phyloP scores from a whole-genome alignment of 2,888 invertebrate species.

The Pseudococcus jackbeardsleyi region DNA sequence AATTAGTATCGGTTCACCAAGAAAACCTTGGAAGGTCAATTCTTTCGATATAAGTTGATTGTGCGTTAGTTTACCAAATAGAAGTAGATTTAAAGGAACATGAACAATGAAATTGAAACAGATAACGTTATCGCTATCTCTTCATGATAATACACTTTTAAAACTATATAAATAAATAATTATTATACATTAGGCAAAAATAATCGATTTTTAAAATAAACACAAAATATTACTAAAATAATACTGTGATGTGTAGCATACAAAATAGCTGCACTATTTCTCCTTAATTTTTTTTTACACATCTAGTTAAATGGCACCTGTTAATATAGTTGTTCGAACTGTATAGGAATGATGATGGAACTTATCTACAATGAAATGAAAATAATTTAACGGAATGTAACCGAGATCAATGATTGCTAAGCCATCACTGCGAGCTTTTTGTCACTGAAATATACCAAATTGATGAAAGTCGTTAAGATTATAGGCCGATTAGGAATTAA shows the following conservation, averaged over 20 bases:
- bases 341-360: neutral
- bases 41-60: neutral
- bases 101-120: slow-evolving; percentile 1
- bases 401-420: slow-evolving; percentile 41
- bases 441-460: neutral
- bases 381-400: slow-evolving; percentile 16
- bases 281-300: neutral
- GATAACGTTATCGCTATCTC: slow-evolving; percentile 19
- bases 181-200: neutral
- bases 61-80: neutral
- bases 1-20: neutral
- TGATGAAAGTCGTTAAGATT: neutral
- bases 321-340: neutral
- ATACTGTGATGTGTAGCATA: neutral
- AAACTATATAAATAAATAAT: neutral
- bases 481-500: neutral
- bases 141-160: neutral
- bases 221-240: neutral
- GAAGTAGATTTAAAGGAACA: neutral
- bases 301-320: slow-evolving; percentile 22
- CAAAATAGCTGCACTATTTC: neutral
- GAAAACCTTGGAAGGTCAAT: neutral
- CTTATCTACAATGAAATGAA: neutral
- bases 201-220: neutral
- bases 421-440: slow-evolving; percentile 6